Evolutionary conservation across 2,113 vertebrate genomes (phyloP).

Genomic region (Neotoma lepida): DNA sequence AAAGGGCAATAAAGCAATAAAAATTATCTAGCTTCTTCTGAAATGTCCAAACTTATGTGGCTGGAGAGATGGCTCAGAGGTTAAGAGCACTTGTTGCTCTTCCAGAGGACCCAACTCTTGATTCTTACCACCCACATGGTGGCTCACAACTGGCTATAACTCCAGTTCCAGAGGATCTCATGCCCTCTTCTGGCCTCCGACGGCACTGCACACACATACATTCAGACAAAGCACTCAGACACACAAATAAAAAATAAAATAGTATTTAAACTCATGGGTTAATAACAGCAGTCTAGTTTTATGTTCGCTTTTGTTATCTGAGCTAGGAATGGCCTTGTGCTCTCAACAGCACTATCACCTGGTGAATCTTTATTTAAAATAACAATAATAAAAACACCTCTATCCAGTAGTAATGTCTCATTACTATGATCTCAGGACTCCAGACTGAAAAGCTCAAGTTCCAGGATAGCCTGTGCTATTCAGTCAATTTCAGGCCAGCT

Average conservation of each 20-base stretch:
- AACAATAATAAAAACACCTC: neutral
- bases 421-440: neutral
- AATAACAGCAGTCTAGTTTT: neutral
- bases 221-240: neutral
- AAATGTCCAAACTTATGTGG: conserved; percentile 7
- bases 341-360: neutral
- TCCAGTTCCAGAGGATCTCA: neutral
- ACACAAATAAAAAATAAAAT: neutral
- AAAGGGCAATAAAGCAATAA: neutral
- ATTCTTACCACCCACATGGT: neutral
- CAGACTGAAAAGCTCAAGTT: neutral
- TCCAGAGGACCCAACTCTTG: neutral
- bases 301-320: neutral
- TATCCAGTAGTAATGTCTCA: neutral
- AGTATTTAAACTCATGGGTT: neutral
- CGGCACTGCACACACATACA: neutral
- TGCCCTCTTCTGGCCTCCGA: neutral
- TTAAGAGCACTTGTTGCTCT: neutral
- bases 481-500: neutral
- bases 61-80: neutral
- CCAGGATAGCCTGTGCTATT: neutral
- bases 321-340: neutral
- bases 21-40: neutral
- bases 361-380: neutral
- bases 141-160: neutral